These are phyloP conservation scores for Agrilus planipennis DNA, from an alignment of 1,140 invertebrate species.

Conservation along the genomic window DNA sequence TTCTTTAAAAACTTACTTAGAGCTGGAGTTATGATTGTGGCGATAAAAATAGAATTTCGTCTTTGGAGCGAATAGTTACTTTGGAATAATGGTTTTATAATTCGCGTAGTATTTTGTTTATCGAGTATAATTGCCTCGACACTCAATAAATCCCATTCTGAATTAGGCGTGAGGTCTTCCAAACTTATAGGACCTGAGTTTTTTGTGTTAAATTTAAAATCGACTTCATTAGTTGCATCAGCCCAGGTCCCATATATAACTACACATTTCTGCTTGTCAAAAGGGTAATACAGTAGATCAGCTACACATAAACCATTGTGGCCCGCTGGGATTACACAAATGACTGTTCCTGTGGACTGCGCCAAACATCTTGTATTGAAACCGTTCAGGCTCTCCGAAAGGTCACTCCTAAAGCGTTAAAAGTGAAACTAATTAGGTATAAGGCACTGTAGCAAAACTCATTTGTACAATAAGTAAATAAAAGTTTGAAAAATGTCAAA, in stretches of 20 bases:
- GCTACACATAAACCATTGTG: slow-evolving; percentile 39
- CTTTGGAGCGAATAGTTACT: too few species aligned
- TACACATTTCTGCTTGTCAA: slow-evolving; percentile 40
- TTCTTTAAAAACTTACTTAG: too few species aligned
- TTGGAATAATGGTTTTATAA: too few species aligned
- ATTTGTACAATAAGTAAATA: too few species aligned
- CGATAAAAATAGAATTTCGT: too few species aligned
- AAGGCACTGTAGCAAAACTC: too few species aligned
- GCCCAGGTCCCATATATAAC: slow-evolving; percentile 44
- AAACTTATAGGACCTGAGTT: slow-evolving; percentile 20
- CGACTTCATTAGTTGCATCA: slow-evolving; percentile 44
- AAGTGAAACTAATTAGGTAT: too few species aligned
- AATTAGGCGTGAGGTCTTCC: slow-evolving; percentile 25
- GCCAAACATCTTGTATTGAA: slow-evolving; percentile 31
- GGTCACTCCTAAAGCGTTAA: slow-evolving; percentile 25
- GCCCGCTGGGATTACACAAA: slow-evolving; percentile 38
- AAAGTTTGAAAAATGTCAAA: too few species aligned
- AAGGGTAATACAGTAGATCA: slow-evolving; percentile 38
- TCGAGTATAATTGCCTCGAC: too few species aligned
- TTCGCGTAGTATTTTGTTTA: too few species aligned
- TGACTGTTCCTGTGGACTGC: slow-evolving; percentile 30
- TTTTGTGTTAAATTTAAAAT: slow-evolving; percentile 31
- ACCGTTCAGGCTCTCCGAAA: slow-evolving; percentile 13
- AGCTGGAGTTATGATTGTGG: too few species aligned
- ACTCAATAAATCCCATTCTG: slow-evolving; percentile 30